Evolutionary conservation across 2,797 vertebrate genomes (phyloP), one percentile per base, ranked within the genome.

Genomic region (Champsocephalus gunnari): DNA sequence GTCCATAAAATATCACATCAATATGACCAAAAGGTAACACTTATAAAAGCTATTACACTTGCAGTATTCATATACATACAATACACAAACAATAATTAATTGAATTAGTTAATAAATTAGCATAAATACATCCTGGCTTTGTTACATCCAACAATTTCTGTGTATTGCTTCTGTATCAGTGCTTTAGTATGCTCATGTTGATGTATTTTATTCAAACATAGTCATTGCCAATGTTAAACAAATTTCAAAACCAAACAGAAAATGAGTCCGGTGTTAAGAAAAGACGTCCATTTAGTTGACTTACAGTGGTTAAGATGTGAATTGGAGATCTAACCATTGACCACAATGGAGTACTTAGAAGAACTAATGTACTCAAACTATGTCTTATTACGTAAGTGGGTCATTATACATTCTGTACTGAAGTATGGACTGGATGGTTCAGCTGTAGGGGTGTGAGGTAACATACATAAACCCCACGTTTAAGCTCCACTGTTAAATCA

Each of bases 391-490:
- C 67, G 13, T 66, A 84, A 88, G 50, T 55, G 41, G 75, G 73
- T 85, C 85, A 87, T 90, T 86, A 77, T 82, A 55, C 45, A 16
- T 77, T 71, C 17, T 68, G 71, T 34, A 77, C 17, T 71, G 72
- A 28, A 77, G 50, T 80, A 59, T 59, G 28, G 66, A 80, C 62
- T 72, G 65, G 77, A 77, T 80, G 85, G 82, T 82, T 89, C 56
- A 76, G 54, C 71, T 81, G 79, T 71, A 50, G 16, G 79, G 69
- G 76, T 75, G 89, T 86, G 86, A 87, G 87, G 83, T 86, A 92
- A 90, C 82, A 82, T 84, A 53, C 58, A 19, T 19, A 78, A 90
- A 89, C 77, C 81, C 73, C 66, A 87, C 61, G 77, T 81, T 85
- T 87, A 54, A 54, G 43, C 76, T 80, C 84, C 82, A 67, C 79